Evolutionary conservation across 1,140 invertebrate genomes (phyloP).

Genomic region (Drosophila pallidifrons): DNA sequence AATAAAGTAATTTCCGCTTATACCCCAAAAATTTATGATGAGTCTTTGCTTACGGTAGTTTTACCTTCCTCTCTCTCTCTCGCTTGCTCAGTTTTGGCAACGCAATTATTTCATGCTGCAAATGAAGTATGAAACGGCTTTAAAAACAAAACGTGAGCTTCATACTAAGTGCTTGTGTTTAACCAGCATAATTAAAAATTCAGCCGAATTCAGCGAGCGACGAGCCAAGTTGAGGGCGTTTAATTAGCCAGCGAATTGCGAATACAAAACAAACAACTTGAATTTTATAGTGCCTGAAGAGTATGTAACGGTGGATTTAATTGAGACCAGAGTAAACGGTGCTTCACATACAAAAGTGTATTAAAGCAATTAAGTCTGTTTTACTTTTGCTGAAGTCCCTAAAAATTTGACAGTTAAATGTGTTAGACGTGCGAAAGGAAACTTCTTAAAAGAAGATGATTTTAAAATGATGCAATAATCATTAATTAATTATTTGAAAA

Average conservation of each 20-base stretch:
- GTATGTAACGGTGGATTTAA: not conserved
- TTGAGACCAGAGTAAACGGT: not conserved
- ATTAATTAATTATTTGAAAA: too few relatives aligned
- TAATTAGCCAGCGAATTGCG: constrained; percentile 28
- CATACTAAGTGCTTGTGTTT: constrained; percentile 63
- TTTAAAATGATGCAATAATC: too few relatives aligned
- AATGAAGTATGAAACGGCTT: constrained; percentile 75
- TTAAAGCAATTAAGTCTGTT: not conserved
- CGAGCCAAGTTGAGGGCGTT: constrained; percentile 44
- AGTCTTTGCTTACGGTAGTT: constrained; percentile 59
- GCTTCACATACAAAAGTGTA: not conserved
- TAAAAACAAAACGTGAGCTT: constrained; percentile 73
- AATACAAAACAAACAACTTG: not conserved
- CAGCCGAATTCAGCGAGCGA: constrained; percentile 10
- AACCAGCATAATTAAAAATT: constrained; percentile 70
- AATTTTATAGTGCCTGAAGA: not conserved
- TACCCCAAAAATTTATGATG: constrained; percentile 32
- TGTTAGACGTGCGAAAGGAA: not conserved
- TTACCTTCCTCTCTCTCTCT: constrained; percentile 9
- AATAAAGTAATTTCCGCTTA: constrained; percentile 77
- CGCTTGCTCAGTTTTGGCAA: constrained; percentile 45
- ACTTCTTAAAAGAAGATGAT: too few relatives aligned
- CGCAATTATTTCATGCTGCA: constrained; percentile 73
- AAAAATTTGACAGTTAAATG: not conserved
- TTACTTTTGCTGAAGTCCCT: not conserved